Evolutionary conservation across 2,797 vertebrate genomes (phyloP).

Genomic region (Phylloscopus collybita): DNA sequence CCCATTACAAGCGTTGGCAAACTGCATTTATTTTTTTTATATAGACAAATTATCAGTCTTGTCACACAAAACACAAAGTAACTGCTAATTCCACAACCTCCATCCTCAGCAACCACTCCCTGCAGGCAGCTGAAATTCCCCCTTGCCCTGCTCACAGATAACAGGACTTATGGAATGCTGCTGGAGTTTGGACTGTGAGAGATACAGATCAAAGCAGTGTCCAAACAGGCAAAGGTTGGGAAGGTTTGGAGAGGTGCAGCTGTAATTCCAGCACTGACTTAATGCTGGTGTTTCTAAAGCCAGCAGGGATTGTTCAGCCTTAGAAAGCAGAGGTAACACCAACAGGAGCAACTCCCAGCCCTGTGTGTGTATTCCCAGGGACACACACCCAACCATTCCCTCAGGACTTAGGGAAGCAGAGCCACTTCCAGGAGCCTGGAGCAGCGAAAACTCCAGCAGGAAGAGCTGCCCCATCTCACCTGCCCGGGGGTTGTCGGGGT

Average conservation of each 20-base stretch:
- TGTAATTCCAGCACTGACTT: background rate
- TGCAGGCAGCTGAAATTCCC: background rate
- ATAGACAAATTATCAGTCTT: background rate
- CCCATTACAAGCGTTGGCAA: background rate
- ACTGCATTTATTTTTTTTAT: background rate
- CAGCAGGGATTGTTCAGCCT: background rate
- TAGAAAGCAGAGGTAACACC: background rate
- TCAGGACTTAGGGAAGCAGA: background rate
- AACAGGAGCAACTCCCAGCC: background rate
- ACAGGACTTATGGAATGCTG: background rate
- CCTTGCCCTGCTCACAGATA: background rate
- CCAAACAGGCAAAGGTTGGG: background rate
- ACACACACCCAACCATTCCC: background rate
- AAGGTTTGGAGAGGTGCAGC: background rate
- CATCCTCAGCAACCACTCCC: accelerated
- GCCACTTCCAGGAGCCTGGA: background rate
- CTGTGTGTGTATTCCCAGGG: background rate
- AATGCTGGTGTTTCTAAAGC: background rate
- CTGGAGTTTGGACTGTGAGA: background rate
- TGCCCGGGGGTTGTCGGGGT: conserved; percentile 94
- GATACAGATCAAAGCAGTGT: background rate
- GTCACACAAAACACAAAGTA: background rate
- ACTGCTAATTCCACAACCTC: background rate
- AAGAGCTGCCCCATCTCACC: conserved; percentile 76
- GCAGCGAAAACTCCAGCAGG: accelerated